Conservation (phyloP, 2,113 vertebrate genomes). For the Myxocyprinus asiaticus region DNA sequence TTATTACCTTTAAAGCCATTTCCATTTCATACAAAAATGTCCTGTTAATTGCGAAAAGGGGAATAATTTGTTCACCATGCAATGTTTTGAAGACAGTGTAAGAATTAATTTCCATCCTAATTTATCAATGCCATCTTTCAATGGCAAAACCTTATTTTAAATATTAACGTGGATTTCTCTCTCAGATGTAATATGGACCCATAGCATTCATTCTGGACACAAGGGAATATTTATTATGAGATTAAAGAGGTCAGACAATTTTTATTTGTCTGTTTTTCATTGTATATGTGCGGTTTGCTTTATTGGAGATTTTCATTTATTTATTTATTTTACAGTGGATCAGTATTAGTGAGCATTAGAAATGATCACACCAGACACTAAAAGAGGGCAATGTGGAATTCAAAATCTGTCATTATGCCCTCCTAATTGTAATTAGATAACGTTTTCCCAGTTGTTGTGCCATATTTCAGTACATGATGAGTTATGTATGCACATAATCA, state of each 20-base stretch:
- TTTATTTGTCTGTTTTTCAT: neutral
- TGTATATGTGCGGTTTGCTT: neutral
- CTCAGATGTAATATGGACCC: slow-evolving; percentile 63
- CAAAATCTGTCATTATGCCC: too few species aligned
- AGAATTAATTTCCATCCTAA: slow-evolving; percentile 76
- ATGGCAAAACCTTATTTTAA: slow-evolving; percentile 60
- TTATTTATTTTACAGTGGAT: neutral
- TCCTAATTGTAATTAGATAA: too few species aligned
- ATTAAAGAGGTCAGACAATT: neutral
- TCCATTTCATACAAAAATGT: slow-evolving; percentile 77
- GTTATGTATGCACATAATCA: too few species aligned
- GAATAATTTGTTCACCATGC: slow-evolving; percentile 65
- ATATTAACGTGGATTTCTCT: slow-evolving; percentile 54
- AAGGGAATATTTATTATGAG: neutral
- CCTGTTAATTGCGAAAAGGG: slow-evolving; percentile 78
- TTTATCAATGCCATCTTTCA: slow-evolving; percentile 75
- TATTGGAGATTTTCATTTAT: neutral
- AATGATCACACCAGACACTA: too few species aligned
- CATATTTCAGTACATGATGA: too few species aligned
- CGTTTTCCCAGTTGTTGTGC: too few species aligned
- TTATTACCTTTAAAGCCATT: slow-evolving; percentile 80
- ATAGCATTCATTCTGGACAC: neutral
- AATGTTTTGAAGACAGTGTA: slow-evolving; percentile 72
- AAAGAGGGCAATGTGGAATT: too few species aligned
- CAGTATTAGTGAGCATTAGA: too few species aligned